Evolutionary conservation across 2,797 vertebrate species (phyloP).

Genomic region (Ataeniobius toweri): DNA sequence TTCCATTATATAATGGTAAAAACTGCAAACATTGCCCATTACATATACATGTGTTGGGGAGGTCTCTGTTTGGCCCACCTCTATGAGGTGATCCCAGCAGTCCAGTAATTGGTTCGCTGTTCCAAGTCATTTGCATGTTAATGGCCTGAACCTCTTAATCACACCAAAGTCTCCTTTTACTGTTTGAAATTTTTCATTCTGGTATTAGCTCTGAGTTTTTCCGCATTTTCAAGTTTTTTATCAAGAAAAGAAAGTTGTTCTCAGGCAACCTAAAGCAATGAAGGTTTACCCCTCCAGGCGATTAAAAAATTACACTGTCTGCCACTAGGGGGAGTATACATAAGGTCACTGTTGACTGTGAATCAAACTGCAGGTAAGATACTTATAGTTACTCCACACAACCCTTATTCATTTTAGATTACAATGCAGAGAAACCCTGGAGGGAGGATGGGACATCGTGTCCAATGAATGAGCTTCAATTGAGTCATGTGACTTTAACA

Average conservation of each 20-base stretch:
- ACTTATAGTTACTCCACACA: neutral
- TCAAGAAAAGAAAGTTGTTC: too few species aligned
- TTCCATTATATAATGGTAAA: too few species aligned
- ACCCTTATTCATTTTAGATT: neutral
- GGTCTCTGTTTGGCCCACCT: neutral
- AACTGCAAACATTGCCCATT: neutral
- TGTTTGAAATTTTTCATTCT: neutral
- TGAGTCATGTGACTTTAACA: slow-evolving; percentile 8
- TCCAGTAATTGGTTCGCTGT: neutral
- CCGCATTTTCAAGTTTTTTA: neutral
- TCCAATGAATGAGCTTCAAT: neutral
- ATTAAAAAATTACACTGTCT: too few species aligned
- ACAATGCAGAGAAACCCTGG: neutral
- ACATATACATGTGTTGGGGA: neutral
- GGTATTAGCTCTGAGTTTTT: neutral
- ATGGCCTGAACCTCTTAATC: neutral
- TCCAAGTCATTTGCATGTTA: neutral
- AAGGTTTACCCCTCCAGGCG: too few species aligned
- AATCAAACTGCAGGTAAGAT: neutral
- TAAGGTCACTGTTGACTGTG: too few species aligned
- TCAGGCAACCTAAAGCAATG: too few species aligned
- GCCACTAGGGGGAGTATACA: too few species aligned
- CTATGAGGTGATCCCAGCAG: neutral
- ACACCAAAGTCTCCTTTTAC: neutral
- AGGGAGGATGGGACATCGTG: neutral